Percentiles rank a stretch among this genome's conserved stretches.
These are phyloP conservation scores for Lochmaea capreae DNA, from an alignment of 2,888 invertebrate species.

Conservation along the genomic window DNA sequence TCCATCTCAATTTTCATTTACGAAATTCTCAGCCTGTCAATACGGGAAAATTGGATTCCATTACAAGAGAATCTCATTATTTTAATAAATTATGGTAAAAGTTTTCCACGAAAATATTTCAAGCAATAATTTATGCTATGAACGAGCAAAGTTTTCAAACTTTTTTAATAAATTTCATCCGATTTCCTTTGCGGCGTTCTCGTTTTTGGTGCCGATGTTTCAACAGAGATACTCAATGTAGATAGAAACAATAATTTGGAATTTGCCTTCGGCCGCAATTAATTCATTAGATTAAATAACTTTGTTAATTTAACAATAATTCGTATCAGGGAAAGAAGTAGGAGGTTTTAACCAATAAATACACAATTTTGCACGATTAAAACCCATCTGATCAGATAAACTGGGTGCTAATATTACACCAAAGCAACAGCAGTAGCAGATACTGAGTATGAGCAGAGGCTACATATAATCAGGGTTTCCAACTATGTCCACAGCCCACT, in stretches of 20 bases:
- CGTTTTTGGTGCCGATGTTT: constrained; percentile 30
- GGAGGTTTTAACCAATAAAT: neutral
- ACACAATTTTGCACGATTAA: neutral
- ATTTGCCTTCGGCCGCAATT: constrained; percentile 11
- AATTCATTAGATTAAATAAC: constrained; percentile 11
- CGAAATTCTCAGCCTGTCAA: constrained; percentile 32
- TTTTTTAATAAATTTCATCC: constrained; percentile 52
- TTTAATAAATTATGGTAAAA: constrained; percentile 39
- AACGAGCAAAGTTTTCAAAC: constrained; percentile 47
- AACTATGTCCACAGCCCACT: no score
- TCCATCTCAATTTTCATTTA: constrained; percentile 31
- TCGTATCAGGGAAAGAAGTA: neutral
- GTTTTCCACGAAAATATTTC: constrained; percentile 38
- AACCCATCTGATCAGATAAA: neutral
- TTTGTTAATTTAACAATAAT: constrained; percentile 8
- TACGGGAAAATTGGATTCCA: constrained; percentile 33
- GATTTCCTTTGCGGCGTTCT: constrained; percentile 35
- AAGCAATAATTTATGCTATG: constrained; percentile 41
- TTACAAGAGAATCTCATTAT: constrained; percentile 39
- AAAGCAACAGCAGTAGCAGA: no score
- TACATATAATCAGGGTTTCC: no score
- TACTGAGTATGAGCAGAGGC: no score
- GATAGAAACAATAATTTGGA: constrained; percentile 31
- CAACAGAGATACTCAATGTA: constrained; percentile 23
- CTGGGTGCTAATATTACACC: no score